These are phyloP conservation scores for Enteromius viviparus DNA, from an alignment of 2,797 vertebrate genomes.

Conservation along the genomic window DNA sequence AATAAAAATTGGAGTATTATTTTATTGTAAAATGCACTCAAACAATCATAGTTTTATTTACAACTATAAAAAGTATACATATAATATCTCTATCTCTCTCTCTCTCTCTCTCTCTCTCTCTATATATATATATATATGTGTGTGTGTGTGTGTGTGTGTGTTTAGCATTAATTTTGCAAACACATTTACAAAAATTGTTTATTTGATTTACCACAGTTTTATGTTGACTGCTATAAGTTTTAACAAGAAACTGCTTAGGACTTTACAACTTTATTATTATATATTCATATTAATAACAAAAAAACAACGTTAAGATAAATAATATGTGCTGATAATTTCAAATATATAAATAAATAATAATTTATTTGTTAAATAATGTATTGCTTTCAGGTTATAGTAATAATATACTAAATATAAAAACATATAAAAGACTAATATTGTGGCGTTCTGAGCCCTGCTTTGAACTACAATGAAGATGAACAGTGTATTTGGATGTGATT, in stretches of 20 bases:
- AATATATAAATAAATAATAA: no score
- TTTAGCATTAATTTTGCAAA: not conserved
- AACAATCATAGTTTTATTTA: not conserved
- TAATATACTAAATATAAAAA: not conserved
- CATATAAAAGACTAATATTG: not conserved
- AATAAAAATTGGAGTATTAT: not conserved
- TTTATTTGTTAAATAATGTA: not conserved
- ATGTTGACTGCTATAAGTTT: not conserved
- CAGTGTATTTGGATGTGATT: not conserved
- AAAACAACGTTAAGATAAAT: not conserved
- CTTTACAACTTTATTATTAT: not conserved
- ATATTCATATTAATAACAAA: not conserved
- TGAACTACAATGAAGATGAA: not conserved
- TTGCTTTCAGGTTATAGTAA: not conserved
- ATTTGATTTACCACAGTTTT: not conserved
- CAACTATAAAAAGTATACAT: not conserved
- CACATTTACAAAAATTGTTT: no score
- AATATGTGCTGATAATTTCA: not conserved
- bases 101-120: no score
- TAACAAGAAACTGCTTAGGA: not conserved
- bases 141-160: not conserved
- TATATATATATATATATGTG: no score
- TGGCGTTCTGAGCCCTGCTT: not conserved
- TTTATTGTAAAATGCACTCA: not conserved
- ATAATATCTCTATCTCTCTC: no score